These are phyloP conservation scores for Micrastur ruficollis DNA, from an alignment of 2,797 vertebrate species.

Conservation along the genomic window DNA sequence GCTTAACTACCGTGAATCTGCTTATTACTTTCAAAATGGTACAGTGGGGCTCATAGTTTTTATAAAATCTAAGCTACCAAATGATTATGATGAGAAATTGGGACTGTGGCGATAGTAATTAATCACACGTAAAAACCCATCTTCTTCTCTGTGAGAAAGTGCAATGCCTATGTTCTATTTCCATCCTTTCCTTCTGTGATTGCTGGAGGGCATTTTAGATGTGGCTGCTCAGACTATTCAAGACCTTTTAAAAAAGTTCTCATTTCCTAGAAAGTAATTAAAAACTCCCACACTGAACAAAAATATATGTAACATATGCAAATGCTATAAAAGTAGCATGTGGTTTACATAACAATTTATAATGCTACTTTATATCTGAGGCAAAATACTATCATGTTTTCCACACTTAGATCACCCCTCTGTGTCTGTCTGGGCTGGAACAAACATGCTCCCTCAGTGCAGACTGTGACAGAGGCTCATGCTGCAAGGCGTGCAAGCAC, in stretches of 20 bases:
- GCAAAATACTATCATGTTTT: not conserved
- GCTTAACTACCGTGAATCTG: not conserved
- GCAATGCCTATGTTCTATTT: not conserved
- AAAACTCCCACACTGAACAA: slow-evolving; percentile 13
- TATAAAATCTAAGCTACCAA: not conserved
- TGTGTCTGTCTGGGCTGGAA: not conserved
- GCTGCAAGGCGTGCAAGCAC: not conserved
- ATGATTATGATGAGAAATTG: not conserved
- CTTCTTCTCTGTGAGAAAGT: slow-evolving; percentile 1
- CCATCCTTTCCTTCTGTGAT: not conserved
- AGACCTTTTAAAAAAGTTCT: slow-evolving; percentile 3
- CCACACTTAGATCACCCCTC: not conserved
- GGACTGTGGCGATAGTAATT: not conserved
- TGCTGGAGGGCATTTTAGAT: slow-evolving; percentile 33
- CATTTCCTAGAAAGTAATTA: slow-evolving; percentile 43
- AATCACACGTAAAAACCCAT: not conserved
- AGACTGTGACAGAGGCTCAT: not conserved
- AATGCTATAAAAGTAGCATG: not conserved
- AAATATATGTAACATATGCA: not conserved
- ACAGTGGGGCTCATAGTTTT: not conserved
- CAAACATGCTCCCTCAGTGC: not conserved
- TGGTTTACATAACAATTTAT: not conserved
- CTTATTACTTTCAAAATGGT: not conserved
- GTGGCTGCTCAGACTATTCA: not conserved
- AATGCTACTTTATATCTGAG: not conserved